phyloP scores from a whole-genome alignment of 2,888 invertebrate species.

The Clusia tigrina region DNA sequence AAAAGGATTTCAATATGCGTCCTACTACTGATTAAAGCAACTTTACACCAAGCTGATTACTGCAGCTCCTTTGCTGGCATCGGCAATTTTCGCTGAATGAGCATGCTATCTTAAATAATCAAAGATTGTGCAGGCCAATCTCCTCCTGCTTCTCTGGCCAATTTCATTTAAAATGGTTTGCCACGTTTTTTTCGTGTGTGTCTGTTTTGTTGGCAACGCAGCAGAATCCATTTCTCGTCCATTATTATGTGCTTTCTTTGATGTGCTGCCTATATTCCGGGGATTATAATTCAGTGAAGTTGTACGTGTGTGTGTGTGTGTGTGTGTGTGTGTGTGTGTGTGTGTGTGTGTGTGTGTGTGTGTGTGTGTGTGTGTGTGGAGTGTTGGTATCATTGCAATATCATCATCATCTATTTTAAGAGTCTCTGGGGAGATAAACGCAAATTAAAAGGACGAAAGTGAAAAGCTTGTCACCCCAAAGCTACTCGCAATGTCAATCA shows the following conservation, averaged over 20 bases:
- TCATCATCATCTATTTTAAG: conserved; percentile 7
- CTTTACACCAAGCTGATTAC: too few relatives aligned
- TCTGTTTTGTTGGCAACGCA: background rate
- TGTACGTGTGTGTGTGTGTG: background rate
- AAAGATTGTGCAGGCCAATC: too few relatives aligned
- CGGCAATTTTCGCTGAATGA: too few relatives aligned
- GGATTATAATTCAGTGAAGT: background rate
- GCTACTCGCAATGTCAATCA: conserved; percentile 30
- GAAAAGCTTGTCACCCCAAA: conserved; percentile 47
- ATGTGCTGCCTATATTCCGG: background rate
- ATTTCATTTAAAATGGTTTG: too few relatives aligned
- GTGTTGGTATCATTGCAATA: background rate
- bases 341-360: too few relatives aligned
- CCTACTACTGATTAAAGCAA: too few relatives aligned
- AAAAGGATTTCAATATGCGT: too few relatives aligned
- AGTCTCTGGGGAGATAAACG: conserved; percentile 43
- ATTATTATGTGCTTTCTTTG: background rate
- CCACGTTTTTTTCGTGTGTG: background rate
- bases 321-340: background rate
- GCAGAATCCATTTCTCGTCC: background rate
- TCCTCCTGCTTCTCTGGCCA: too few relatives aligned
- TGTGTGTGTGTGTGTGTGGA: too few relatives aligned
- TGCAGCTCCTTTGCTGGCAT: too few relatives aligned
- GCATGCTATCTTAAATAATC: too few relatives aligned
- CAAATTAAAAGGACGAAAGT: conserved; percentile 49